These are phyloP conservation scores for Acanthoscelides obtectus DNA, from an alignment of 2,888 invertebrate genomes.

Conservation along the genomic window DNA sequence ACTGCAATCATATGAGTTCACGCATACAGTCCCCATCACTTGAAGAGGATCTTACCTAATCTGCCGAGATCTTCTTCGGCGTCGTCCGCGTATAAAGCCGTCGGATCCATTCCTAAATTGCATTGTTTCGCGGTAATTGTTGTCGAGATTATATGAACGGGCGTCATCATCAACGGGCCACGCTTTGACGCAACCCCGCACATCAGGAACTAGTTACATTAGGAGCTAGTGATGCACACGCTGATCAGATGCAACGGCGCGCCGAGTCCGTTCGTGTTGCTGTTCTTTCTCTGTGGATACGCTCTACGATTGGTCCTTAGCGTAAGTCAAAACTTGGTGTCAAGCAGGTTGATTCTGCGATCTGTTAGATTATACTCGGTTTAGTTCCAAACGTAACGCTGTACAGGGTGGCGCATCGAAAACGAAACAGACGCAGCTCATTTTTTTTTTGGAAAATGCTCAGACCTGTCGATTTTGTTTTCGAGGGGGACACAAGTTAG, in stretches of 20 bases:
- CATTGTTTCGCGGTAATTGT: slow-evolving; percentile 2
- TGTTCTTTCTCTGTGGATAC: slow-evolving; percentile 36
- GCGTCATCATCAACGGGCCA: not conserved
- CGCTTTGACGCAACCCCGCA: not conserved
- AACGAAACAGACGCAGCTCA: too few relatives aligned
- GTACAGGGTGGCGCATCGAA: too few relatives aligned
- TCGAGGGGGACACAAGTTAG: too few relatives aligned
- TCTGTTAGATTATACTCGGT: too few relatives aligned
- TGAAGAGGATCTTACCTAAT: not conserved
- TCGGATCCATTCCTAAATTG: not conserved
- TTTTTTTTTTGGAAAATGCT: too few relatives aligned
- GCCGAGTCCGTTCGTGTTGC: not conserved
- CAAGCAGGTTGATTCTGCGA: too few relatives aligned
- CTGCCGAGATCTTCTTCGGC: not conserved
- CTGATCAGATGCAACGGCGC: not conserved
- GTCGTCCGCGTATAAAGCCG: not conserved
- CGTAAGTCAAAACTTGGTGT: too few relatives aligned
- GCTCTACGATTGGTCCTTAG: slow-evolving; percentile 33
- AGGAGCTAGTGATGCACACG: not conserved
- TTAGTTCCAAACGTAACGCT: too few relatives aligned
- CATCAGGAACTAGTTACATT: too few relatives aligned
- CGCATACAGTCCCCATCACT: not conserved
- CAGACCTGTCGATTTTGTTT: too few relatives aligned
- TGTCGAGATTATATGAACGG: not conserved
- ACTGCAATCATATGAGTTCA: not conserved